Evolutionary conservation across 2,888 invertebrate genomes (phyloP), one percentile per base, ranked within the genome.

Genomic region (Crepidodera aurea): DNA sequence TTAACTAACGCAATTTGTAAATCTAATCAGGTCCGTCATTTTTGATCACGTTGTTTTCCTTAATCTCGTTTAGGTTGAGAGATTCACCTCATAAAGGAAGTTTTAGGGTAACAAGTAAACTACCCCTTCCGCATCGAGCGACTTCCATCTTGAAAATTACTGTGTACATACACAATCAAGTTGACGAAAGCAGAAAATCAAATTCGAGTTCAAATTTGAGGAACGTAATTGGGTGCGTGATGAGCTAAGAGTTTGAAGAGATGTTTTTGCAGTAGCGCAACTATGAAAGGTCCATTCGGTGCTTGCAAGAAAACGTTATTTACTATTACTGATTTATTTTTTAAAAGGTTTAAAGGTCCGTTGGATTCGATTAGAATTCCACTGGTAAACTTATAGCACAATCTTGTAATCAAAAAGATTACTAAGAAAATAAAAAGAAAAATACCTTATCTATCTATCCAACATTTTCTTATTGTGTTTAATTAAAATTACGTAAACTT

Each of bases 141-240:
- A 34, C n/a, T 46, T 56, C 56, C 56, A 56, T 56, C 56, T 56
- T 48, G 56, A 54, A 60, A 60, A 48, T 60, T 50, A 39, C 54
- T 54, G 29, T 54, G 60, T 60, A 60, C 54, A 60, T 22, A 55
- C 46, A 60, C 48, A 32, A 53, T 60, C 54, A 54, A 48, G 39
- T 54, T 54, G 60, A 48, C 51, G 51, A 51, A 59, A 51, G 51
- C 54, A 54, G 48, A 54, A 40, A 54, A 60, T 60, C 54, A 60
- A 54, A 54, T 54, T 42, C 39, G 22, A 60, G 42, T 46, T 60
- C 13, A 13, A 60, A 60, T 60, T 60, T 54, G 60, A 60, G 25
- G 29, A 42, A 40, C 54, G 37, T 60, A 48, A 60, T 60, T 60
- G 54, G 48, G 27, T 54, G 37, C 25, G 51, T 44, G 60, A 53